Evolutionary conservation across 2,888 invertebrate species (phyloP).

Genomic region (Sarcophaga caerulescens): DNA sequence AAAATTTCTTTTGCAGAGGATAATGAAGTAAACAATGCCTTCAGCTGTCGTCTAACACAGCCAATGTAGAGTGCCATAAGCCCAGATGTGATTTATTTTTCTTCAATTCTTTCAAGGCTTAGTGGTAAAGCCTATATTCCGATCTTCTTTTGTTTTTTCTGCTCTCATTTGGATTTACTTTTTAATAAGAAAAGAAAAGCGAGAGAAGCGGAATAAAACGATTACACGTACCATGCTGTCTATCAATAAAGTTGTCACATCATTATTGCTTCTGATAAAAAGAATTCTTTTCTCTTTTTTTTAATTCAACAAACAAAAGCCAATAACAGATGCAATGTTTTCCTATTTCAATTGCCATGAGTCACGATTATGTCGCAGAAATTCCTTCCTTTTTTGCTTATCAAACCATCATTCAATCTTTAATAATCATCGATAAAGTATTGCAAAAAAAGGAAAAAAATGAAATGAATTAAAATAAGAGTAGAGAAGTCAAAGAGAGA

Average conservation of each 20-base stretch:
- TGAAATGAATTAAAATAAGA: not conserved
- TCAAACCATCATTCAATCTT: conserved; percentile 45
- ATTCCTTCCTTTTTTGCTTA: conserved; percentile 32
- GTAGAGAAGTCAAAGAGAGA: not conserved
- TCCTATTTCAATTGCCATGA: conserved; percentile 52
- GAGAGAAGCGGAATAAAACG: no score
- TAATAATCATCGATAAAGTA: conserved; percentile 32
- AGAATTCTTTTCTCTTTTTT: not conserved
- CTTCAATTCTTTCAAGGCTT: no score
- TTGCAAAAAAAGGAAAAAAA: not conserved
- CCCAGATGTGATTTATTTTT: no score
- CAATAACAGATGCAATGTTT: not conserved
- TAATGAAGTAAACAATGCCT: no score
- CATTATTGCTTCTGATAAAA: conserved; percentile 27
- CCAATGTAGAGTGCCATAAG: no score
- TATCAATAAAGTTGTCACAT: conserved; percentile 54
- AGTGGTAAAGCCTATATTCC: no score
- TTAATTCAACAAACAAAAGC: conserved; percentile 9
- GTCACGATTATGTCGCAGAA: conserved; percentile 61
- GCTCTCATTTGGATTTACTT: no score
- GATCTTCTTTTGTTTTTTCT: no score
- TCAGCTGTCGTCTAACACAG: no score
- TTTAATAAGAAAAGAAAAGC: no score
- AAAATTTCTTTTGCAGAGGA: no score
- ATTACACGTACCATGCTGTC: not conserved